Conservation (phyloP, 1,140 invertebrate species). For the Brachionus koreanus region DNA sequence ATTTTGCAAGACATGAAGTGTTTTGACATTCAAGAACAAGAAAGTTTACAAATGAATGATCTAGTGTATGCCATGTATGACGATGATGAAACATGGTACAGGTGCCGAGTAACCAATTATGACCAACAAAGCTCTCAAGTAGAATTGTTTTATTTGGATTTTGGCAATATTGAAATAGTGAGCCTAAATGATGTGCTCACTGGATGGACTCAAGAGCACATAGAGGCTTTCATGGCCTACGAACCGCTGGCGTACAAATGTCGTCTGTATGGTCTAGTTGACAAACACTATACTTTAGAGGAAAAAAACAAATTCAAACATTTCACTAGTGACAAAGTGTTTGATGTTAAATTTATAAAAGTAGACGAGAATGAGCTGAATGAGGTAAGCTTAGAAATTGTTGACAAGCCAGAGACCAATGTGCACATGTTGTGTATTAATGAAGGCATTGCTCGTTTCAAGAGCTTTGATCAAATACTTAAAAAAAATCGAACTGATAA, state of each 20-base stretch:
- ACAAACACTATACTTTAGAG: not conserved
- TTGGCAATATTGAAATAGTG: conserved; percentile 28
- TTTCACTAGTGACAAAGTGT: not conserved
- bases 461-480: not conserved
- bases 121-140: not conserved
- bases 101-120: not conserved
- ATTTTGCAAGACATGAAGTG: not conserved
- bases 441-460: not conserved
- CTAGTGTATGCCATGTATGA: conserved; percentile 4
- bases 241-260: not conserved
- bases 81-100: conserved; percentile 25
- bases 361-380: not conserved
- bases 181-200: not conserved
- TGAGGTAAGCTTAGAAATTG: not conserved
- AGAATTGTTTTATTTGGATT: conserved; percentile 21
- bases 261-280: not conserved
- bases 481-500: not conserved
- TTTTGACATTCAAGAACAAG: not conserved
- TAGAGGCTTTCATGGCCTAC: not conserved
- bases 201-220: not conserved
- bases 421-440: not conserved
- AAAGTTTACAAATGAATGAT: not conserved
- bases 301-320: conserved; percentile 12
- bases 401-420: not conserved
- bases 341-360: conserved; percentile 7